Evolutionary conservation across 2,888 invertebrate genomes (phyloP).

Genomic region (Aporophyla lueneburgensis): DNA sequence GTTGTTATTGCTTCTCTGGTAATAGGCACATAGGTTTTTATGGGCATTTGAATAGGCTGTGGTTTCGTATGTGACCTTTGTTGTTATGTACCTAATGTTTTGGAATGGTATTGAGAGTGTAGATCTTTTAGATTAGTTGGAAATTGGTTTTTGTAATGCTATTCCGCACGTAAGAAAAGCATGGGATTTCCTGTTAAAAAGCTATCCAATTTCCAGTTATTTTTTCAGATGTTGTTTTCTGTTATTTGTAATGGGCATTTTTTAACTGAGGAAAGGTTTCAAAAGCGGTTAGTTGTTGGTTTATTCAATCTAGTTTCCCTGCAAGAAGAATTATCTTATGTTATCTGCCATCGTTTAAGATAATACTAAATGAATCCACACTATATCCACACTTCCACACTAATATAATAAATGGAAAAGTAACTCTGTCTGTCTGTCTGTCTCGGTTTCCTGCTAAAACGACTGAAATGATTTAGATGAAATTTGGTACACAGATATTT

Average conservation of each 20-base stretch:
- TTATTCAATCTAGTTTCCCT: neutral
- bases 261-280: neutral
- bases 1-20: constrained; percentile 46
- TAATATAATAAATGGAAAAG: too few species aligned
- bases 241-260: constrained; percentile 1
- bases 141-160: constrained; percentile 20
- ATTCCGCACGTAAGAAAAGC: neutral
- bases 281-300: neutral
- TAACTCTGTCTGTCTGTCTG: too few species aligned
- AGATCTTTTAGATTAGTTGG: constrained; percentile 28
- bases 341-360: neutral
- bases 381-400: too few species aligned
- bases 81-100: constrained; percentile 31
- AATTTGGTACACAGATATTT: too few species aligned
- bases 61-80: constrained; percentile 43
- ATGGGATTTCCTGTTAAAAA: constrained; percentile 4
- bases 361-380: too few species aligned
- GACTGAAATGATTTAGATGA: too few species aligned
- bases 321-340: neutral
- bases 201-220: constrained; percentile 2
- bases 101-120: constrained; percentile 26
- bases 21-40: constrained; percentile 59
- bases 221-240: neutral
- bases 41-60: constrained; percentile 45
- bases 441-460: too few species aligned